Conservation (phyloP, 1,140 invertebrate genomes). For the Drosophila nebulosa region DNA sequence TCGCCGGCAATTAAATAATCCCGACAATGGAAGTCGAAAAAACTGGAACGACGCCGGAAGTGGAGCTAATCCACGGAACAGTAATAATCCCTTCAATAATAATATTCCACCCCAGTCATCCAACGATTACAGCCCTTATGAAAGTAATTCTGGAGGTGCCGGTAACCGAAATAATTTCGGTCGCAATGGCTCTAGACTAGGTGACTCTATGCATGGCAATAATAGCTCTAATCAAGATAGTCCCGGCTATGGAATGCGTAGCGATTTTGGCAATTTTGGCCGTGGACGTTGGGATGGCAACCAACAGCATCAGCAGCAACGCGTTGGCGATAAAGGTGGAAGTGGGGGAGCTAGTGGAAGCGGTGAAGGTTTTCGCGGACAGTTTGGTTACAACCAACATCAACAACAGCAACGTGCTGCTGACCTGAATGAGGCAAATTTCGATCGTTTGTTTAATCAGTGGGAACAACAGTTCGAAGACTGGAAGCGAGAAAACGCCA, state of each 20-base stretch:
- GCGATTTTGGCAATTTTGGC: conserved; percentile 11
- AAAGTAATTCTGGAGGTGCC: neutral
- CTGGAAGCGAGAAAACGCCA: conserved; percentile 91
- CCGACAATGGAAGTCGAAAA: neutral
- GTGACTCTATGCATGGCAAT: neutral
- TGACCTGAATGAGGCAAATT: conserved; percentile 86
- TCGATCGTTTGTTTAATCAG: conserved; percentile 90
- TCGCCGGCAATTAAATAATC: conserved; percentile 26
- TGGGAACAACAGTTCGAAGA: conserved; percentile 93
- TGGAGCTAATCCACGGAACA: neutral
- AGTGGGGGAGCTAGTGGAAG: conserved; percentile 14
- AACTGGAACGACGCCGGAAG: neutral
- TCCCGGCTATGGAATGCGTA: neutral
- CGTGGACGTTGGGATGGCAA: conserved; percentile 19
- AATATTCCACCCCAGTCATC: neutral
- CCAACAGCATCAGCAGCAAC: neutral
- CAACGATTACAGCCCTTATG: neutral
- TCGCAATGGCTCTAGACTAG: neutral
- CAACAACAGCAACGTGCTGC: conserved; percentile 9
- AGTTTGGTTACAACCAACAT: conserved; percentile 24
- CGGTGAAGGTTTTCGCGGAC: conserved; percentile 31
- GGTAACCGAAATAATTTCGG: neutral
- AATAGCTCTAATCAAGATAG: conserved; percentile 1
- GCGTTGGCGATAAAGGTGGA: neutral
- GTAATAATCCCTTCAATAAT: neutral